Percentiles rank a stretch among this genome's conserved stretches.
Evolutionary conservation across 2,888 invertebrate genomes (phyloP).

Genomic region (Tenthredo scrophulariae): DNA sequence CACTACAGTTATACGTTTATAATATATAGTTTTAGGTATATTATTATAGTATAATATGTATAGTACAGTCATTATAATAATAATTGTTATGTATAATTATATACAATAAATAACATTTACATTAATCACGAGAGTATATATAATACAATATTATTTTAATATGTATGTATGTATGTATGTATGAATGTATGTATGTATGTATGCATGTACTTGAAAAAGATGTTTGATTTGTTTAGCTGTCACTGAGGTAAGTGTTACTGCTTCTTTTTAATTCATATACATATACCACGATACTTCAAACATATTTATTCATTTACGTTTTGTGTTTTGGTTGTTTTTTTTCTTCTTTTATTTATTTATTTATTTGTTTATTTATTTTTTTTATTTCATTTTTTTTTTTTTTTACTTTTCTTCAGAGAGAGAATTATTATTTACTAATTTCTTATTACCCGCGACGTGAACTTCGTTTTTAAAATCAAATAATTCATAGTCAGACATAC

Average conservation of each 20-base stretch:
- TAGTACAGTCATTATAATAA: constrained; percentile 40
- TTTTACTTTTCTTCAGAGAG: background rate
- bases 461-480: constrained; percentile 37
- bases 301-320: background rate
- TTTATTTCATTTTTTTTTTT: background rate
- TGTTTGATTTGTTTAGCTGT: constrained; percentile 70
- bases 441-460: constrained; percentile 43
- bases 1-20: constrained; percentile 29
- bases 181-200: background rate
- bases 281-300: constrained; percentile 14
- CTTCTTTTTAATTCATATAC: background rate
- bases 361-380: too few species aligned
- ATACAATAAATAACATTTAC: constrained; percentile 68
- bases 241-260: constrained; percentile 63
- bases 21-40: background rate
- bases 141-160: constrained; percentile 62
- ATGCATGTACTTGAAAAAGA: constrained; percentile 56
- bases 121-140: constrained; percentile 67
- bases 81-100: constrained; percentile 63
- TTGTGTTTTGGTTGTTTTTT: background rate
- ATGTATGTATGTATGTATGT: background rate
- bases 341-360: too few species aligned
- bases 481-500: constrained; percentile 1
- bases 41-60: constrained; percentile 2
- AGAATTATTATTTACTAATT: constrained; percentile 27